Percentiles rank a stretch among this genome's conserved stretches.
Conservation (phyloP, 53 echinoderm and acorn worm genomes). For the Astropecten irregularis region DNA sequence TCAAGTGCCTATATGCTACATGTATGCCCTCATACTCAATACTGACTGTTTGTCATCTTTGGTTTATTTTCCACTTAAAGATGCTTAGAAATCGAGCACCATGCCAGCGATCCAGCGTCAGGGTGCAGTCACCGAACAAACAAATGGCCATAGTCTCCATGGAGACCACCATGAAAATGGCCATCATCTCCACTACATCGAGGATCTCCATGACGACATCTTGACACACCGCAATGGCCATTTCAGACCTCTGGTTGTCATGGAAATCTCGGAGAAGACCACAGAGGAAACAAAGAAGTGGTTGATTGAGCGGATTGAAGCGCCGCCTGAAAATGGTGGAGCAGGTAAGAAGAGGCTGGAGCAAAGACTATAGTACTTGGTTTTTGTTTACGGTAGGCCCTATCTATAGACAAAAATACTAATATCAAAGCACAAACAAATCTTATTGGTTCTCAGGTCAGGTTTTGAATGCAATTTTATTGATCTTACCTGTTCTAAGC, state of each 20-base stretch:
- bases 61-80: too few relatives aligned
- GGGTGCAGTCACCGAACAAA: background rate
- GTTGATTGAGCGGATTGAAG: slow-evolving; percentile 67
- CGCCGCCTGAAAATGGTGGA: slow-evolving; percentile 29
- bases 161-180: background rate
- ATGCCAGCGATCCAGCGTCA: slow-evolving; percentile 45
- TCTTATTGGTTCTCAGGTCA: background rate
- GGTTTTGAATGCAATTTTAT: too few relatives aligned
- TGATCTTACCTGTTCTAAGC: too few relatives aligned
- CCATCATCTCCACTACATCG: slow-evolving; percentile 19
- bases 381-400: background rate
- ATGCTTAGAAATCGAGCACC: too few relatives aligned
- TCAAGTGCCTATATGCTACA: too few relatives aligned
- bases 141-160: slow-evolving; percentile 12
- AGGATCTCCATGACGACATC: slow-evolving; percentile 46
- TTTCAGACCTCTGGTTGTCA: slow-evolving; percentile 64
- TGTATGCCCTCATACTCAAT: too few relatives aligned
- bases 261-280: slow-evolving; percentile 64
- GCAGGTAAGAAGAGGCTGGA: slow-evolving; percentile 11
- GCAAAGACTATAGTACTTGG: background rate
- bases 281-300: slow-evolving; percentile 58
- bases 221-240: slow-evolving; percentile 23
- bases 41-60: too few relatives aligned
- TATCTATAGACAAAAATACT: background rate
- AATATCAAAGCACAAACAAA: background rate